Conservation (phyloP, 92 coral and sea anemone genomes). For the Pocillopora grandis region DNA sequence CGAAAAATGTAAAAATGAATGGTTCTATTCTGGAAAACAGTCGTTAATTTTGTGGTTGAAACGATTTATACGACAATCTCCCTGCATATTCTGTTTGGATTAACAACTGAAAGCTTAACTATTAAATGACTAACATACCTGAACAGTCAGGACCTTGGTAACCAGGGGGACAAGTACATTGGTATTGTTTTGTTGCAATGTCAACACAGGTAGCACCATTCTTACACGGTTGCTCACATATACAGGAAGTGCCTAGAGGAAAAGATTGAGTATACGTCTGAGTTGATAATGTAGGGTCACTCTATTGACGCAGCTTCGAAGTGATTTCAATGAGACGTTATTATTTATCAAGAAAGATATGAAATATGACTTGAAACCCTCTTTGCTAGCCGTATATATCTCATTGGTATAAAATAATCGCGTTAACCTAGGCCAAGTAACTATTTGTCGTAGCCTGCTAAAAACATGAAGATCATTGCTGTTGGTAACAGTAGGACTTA, state of each 20-base stretch:
- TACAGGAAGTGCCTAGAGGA: conserved; percentile 10
- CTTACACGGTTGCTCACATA: conserved; percentile 53
- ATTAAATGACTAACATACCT: conserved; percentile 41
- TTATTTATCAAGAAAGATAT: background rate
- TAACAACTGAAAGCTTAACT: too few species aligned
- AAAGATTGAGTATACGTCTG: background rate
- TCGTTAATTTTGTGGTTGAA: too few species aligned
- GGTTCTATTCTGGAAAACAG: too few species aligned
- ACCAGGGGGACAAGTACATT: conserved; percentile 76
- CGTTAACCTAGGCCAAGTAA: too few species aligned
- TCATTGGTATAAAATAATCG: too few species aligned
- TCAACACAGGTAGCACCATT: conserved; percentile 62
- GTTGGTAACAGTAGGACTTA: conserved; percentile 21
- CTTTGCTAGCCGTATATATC: too few species aligned
- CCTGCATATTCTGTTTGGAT: too few species aligned
- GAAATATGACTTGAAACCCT: background rate
- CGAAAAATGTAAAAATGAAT: too few species aligned
- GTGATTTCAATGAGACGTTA: background rate
- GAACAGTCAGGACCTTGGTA: conserved; percentile 85
- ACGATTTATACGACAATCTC: too few species aligned
- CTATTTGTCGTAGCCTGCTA: too few species aligned
- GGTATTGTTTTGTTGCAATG: conserved; percentile 30
- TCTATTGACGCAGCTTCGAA: background rate
- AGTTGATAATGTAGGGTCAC: background rate
- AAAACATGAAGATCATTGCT: too few species aligned